Conservation (phyloP, 2,797 vertebrate genomes). For the Chiloscyllium punctatum region DNA sequence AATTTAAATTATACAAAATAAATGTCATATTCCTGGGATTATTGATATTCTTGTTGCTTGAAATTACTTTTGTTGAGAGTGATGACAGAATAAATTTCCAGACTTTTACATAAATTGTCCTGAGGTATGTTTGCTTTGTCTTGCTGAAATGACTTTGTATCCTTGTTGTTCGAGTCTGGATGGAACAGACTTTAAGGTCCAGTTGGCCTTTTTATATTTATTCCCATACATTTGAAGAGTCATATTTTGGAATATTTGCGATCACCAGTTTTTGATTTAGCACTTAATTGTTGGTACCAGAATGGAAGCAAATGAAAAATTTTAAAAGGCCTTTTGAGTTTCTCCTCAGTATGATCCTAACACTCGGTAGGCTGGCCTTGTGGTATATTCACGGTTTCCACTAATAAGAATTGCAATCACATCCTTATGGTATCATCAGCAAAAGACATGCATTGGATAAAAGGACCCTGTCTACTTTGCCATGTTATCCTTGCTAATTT, state of each 20-base stretch:
- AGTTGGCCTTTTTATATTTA: neutral
- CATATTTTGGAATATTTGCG: neutral
- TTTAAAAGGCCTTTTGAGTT: neutral
- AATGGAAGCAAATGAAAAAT: neutral
- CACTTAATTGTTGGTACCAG: neutral
- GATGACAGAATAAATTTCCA: neutral
- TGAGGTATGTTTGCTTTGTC: neutral
- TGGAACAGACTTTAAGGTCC: neutral
- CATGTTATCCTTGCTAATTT: neutral
- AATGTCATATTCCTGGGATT: neutral
- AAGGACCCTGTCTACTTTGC: neutral
- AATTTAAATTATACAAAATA: neutral
- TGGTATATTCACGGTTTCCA: neutral
- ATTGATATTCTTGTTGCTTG: neutral
- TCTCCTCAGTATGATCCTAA: neutral
- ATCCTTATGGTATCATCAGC: neutral
- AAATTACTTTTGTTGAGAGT: neutral
- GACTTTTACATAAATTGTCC: neutral
- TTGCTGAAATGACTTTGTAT: neutral
- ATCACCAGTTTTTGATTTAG: too few species aligned
- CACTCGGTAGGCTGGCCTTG: neutral
- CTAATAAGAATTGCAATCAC: neutral
- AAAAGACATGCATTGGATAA: neutral
- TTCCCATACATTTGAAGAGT: neutral
- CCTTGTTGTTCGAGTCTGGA: neutral